A percentile compares a stretch with the other conserved stretches of the same genome.
Conservation (phyloP, 2,888 invertebrate species). For the Allolobophora icterica region DNA sequence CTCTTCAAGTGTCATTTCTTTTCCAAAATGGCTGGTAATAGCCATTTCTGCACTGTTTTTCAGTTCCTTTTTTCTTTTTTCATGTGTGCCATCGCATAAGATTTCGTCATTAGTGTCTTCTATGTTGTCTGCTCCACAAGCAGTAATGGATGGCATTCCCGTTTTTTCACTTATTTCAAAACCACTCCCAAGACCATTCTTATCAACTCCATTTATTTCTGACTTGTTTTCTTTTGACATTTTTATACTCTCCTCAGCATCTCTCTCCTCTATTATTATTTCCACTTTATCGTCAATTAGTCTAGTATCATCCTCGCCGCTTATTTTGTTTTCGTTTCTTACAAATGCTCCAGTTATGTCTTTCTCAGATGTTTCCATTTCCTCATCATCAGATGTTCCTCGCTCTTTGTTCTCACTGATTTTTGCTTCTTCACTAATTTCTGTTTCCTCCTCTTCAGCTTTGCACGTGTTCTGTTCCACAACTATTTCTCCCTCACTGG, state of each 20-base stretch:
- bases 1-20: neutral
- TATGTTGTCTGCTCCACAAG: neutral
- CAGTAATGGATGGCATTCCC: neutral
- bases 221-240: neutral
- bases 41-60: neutral
- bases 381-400: neutral
- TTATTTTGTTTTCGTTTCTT: neutral
- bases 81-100: neutral
- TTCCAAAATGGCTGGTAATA: neutral
- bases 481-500: neutral
- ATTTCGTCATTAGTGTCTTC: slow-evolving; percentile 6
- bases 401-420: neutral
- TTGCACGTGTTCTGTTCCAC: neutral
- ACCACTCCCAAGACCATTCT: neutral
- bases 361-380: neutral
- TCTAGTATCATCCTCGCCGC: neutral
- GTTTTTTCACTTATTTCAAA: neutral
- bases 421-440: neutral
- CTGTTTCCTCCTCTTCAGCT: neutral
- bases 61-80: neutral
- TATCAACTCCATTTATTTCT: neutral
- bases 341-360: neutral
- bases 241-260: neutral
- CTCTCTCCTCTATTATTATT: neutral
- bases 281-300: neutral